Evolutionary conservation across 92 coral and sea anemone genomes (phyloP), one percentile per base, ranked within the genome.

Genomic region (Zoanthus gigantus): DNA sequence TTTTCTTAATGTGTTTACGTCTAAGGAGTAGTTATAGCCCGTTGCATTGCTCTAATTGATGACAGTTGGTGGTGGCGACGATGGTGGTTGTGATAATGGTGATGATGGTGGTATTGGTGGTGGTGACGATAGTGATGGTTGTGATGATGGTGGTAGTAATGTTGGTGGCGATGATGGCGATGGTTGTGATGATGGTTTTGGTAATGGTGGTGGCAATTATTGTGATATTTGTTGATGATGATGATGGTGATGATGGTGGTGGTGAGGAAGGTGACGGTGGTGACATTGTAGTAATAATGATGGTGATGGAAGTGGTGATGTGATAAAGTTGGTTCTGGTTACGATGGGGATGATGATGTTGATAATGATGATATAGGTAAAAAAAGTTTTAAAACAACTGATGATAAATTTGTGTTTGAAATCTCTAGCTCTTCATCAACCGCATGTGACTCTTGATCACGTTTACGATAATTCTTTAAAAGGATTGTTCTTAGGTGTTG

Each of bases 381-480:
- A 1, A 30, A 28, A 8, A 15, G 77, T 46, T 5, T 9, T 72
- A 34, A 72, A 11, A 74, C 11, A 7, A 63, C 7, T 63, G 23
- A 16, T 63, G 23, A 63, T 74, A 9, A 74, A 9, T 74, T 72
- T 17, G 50, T 10, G 9, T 72, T 52, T 73, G 5, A 73, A 12
- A 52, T 13, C 60, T 17, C 23, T 76, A 96, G 99, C 94, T 71
- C 83, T 95, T 14, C 77, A 72, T 11, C 99, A 97, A 71, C 98
- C 99, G 7, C 93, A 92, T 7, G 97, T 96, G 6, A 94, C 98
- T 42, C 93, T 97, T 61, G 91, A 97, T 69, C 97, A 92, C 16
- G 92, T 97, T 91, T 96, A 95, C 18, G 88, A 84, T 83, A 67
- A 82, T 5, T 83, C 90, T 16, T 87, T 95, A 17, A 47, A 92